Evolutionary conservation across 2,888 invertebrate species (phyloP).

Genomic region (Osedax fenrisi): DNA sequence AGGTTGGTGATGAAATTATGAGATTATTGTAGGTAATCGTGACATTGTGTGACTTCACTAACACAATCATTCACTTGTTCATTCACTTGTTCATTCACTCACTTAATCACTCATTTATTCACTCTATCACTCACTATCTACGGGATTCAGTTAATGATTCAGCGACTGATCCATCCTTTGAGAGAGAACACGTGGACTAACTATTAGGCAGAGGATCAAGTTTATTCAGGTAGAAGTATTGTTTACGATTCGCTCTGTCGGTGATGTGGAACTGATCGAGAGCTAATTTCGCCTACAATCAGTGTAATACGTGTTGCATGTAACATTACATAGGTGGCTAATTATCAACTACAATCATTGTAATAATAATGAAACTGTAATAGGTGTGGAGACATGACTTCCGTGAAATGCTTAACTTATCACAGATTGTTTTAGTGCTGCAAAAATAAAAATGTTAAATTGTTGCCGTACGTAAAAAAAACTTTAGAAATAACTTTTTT

Average conservation of each 20-base stretch:
- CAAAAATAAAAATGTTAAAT: too few relatives aligned
- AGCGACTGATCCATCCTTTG: too few relatives aligned
- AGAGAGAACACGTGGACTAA: neutral
- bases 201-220: constrained; percentile 37
- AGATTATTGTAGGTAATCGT: too few relatives aligned
- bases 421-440: neutral
- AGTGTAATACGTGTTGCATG: constrained; percentile 2
- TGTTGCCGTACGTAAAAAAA: too few relatives aligned
- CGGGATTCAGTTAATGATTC: too few relatives aligned
- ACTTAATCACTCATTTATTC: too few relatives aligned
- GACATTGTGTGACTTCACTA: too few relatives aligned
- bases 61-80: too few relatives aligned
- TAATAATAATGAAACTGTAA: neutral
- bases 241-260: constrained; percentile 47
- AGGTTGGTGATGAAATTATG: too few relatives aligned
- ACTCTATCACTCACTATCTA: too few relatives aligned
- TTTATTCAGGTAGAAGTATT: constrained; percentile 43
- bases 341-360: neutral
- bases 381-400: neutral
- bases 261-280: constrained; percentile 44
- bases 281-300: constrained; percentile 45
- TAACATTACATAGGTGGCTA: neutral
- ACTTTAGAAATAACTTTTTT: too few relatives aligned
- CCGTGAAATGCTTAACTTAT: neutral
- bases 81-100: too few relatives aligned